Conservation (phyloP, 2,113 vertebrate species). For the Channa maculata region DNA sequence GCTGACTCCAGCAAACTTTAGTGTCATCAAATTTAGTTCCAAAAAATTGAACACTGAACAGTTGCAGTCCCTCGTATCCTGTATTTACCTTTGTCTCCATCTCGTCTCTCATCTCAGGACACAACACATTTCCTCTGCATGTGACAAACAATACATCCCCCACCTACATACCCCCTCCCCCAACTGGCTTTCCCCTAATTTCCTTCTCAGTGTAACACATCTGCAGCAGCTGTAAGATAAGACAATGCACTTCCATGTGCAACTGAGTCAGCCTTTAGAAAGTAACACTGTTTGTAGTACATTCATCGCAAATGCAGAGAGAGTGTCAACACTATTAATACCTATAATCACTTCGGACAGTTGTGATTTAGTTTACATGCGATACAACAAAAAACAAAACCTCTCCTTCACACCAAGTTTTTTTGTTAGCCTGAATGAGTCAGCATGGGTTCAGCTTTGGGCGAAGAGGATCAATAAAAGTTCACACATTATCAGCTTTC, state of each 20-base stretch:
- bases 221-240: constrained; percentile 48
- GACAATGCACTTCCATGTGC: neutral
- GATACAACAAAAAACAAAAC: no score
- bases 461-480: no score
- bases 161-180: neutral
- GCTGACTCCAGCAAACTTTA: neutral
- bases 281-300: neutral
- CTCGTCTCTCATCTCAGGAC: constrained; percentile 4
- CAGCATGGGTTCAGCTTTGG: neutral
- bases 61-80: neutral
- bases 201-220: constrained; percentile 40
- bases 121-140: constrained; percentile 26
- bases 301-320: neutral
- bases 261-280: constrained; percentile 26
- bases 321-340: neutral
- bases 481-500: no score
- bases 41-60: neutral
- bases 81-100: neutral
- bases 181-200: constrained; percentile 15
- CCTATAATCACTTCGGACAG: constrained; percentile 4
- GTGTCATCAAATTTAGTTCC: neutral
- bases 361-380: constrained; percentile 9
- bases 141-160: constrained; percentile 21
- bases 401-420: no score
- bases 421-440: no score